Evolutionary conservation across 2,797 vertebrate genomes (phyloP).

Genomic region (Gouania willdenowi): DNA sequence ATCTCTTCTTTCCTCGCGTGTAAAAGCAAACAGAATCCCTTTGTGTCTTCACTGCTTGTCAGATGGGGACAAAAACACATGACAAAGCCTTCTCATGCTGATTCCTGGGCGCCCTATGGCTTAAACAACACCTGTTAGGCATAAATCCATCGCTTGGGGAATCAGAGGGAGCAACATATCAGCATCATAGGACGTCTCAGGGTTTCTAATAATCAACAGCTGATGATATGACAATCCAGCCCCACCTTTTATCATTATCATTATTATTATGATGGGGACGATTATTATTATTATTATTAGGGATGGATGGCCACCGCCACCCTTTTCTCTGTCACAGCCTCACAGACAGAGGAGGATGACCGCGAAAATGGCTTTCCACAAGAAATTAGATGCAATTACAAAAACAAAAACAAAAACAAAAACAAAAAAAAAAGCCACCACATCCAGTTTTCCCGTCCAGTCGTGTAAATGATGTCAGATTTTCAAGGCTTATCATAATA

Average conservation of each 20-base stretch:
- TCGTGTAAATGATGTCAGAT: constrained; percentile 68
- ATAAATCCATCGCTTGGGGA: constrained; percentile 53
- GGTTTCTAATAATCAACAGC: constrained; percentile 57
- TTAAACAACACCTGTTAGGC: constrained; percentile 73
- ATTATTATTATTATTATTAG: no score
- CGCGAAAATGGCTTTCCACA: constrained; percentile 49
- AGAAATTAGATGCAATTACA: constrained; percentile 25
- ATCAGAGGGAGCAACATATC: constrained; percentile 40
- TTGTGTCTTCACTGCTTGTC: constrained; percentile 53
- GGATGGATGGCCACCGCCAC: constrained; percentile 58
- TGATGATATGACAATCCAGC: constrained; percentile 51
- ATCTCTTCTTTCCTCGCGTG: constrained; percentile 30
- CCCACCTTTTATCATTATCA: no score
- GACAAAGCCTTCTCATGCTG: constrained; percentile 55
- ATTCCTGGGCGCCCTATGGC: constrained; percentile 51
- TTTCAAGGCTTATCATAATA: constrained; percentile 53
- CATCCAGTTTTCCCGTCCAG: constrained; percentile 32
- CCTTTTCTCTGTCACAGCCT: constrained; percentile 44
- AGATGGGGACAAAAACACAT: constrained; percentile 46
- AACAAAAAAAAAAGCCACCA: not conserved
- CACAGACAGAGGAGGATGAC: constrained; percentile 47
- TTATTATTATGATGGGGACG: no score
- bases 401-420: not conserved
- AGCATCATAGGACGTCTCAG: constrained; percentile 40
- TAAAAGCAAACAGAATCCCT: constrained; percentile 21